These are phyloP conservation scores for Acropternis orthonyx DNA, from an alignment of 2,797 vertebrate genomes.

Conservation along the genomic window DNA sequence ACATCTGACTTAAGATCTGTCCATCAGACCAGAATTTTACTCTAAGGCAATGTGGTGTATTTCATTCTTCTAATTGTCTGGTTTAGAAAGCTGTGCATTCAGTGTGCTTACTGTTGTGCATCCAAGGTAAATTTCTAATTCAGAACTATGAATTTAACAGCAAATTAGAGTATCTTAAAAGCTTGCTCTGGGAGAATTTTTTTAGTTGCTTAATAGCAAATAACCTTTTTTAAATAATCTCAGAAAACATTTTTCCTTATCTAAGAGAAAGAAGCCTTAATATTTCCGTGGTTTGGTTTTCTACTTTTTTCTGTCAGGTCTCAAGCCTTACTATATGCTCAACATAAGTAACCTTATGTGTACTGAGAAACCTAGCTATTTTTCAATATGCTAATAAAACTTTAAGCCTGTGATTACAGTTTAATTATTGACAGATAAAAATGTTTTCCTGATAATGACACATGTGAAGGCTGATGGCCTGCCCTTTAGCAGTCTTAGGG, in stretches of 20 bases:
- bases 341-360: background rate
- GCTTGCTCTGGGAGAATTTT: background rate
- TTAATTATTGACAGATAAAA: constrained; percentile 21
- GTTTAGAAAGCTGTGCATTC: background rate
- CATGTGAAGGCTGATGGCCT: background rate
- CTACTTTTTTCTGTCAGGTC: background rate
- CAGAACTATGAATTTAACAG: background rate
- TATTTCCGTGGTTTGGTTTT: background rate
- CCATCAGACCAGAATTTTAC: background rate
- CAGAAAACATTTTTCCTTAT: background rate
- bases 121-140: background rate
- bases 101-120: background rate
- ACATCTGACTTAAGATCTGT: background rate
- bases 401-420: background rate
- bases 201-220: background rate
- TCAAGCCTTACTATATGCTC: background rate
- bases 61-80: background rate
- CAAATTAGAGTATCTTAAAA: background rate
- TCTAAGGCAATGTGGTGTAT: background rate
- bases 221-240: background rate
- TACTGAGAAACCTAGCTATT: background rate
- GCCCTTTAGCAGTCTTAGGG: background rate
- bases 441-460: background rate
- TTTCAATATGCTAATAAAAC: background rate
- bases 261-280: background rate